A percentile compares a stretch with the other conserved stretches of the same genome.
These are phyloP conservation scores for Mechanitis messenoides DNA, from an alignment of 2,888 invertebrate genomes.

Conservation along the genomic window DNA sequence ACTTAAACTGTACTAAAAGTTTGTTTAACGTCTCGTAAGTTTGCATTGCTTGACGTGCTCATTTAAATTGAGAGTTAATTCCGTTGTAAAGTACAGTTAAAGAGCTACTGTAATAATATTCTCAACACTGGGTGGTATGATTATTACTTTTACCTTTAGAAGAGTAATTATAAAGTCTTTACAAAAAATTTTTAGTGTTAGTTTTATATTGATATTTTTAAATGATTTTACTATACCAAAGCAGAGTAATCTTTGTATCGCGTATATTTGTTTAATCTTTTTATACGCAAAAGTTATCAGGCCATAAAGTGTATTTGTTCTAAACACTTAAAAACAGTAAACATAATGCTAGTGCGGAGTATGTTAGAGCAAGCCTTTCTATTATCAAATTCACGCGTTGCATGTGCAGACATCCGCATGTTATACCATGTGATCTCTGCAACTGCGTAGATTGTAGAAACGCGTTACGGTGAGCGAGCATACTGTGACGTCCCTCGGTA, in stretches of 20 bases:
- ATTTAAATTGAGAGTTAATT: constrained; percentile 30
- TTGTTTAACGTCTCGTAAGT: constrained; percentile 59
- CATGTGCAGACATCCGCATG: constrained; percentile 16
- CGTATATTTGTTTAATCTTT: too few species aligned
- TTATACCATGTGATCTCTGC: constrained; percentile 21
- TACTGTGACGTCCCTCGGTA: constrained; percentile 19
- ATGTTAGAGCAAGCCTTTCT: constrained; percentile 34
- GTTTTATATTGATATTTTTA: too few species aligned
- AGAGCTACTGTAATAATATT: not conserved
- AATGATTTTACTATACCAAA: too few species aligned
- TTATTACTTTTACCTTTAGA: not conserved
- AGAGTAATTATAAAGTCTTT: too few species aligned
- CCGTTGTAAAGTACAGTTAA: constrained; percentile 9
- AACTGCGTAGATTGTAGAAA: constrained; percentile 65
- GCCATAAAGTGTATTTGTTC: too few species aligned
- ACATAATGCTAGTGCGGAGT: constrained; percentile 4
- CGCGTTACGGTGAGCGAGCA: constrained; percentile 26
- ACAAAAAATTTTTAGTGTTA: too few species aligned
- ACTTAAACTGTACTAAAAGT: constrained; percentile 50
- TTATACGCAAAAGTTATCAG: too few species aligned
- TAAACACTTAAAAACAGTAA: constrained; percentile 7
- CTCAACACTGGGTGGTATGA: not conserved
- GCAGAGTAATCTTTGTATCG: too few species aligned
- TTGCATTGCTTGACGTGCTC: constrained; percentile 36
- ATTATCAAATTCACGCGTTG: constrained; percentile 45